phyloP scores from a whole-genome alignment of 2,888 invertebrate species.

The Drosophila kanekoi region DNA sequence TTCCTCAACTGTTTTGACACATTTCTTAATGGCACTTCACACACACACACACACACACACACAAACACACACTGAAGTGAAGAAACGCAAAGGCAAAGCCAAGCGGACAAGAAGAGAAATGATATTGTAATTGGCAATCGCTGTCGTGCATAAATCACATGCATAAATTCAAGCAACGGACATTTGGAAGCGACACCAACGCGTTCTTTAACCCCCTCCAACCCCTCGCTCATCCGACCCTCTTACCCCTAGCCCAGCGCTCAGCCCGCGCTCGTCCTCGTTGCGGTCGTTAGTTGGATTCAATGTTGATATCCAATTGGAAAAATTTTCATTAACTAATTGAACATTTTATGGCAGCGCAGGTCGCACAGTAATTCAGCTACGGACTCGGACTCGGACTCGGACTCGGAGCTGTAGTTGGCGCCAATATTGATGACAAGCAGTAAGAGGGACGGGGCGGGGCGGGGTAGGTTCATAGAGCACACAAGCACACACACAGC shows the following conservation, averaged over 20 bases:
- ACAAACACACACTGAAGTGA: constrained; percentile 20
- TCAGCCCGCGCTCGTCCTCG: constrained; percentile 8
- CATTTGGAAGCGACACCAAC: constrained; percentile 68
- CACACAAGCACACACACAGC: background rate
- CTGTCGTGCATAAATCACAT: constrained; percentile 80
- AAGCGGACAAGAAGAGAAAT: constrained; percentile 73
- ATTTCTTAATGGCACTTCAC: constrained; percentile 74
- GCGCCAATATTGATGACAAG: constrained; percentile 77
- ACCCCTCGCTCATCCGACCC: background rate
- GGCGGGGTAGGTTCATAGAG: background rate
- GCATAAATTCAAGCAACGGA: constrained; percentile 77
- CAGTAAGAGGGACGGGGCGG: constrained; percentile 16
- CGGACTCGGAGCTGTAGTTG: constrained; percentile 25
- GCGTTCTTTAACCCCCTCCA: constrained; percentile 23
- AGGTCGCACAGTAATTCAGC: constrained; percentile 49
- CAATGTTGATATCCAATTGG: constrained; percentile 80
- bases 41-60: constrained; percentile 41
- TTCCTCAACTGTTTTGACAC: constrained; percentile 79
- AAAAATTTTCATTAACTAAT: constrained; percentile 84
- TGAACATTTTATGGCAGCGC: constrained; percentile 80
- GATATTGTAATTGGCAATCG: constrained; percentile 82
- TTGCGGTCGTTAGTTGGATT: constrained; percentile 69
- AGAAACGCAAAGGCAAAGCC: constrained; percentile 53
- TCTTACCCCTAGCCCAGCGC: background rate
- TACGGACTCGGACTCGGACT: constrained; percentile 7